Evolutionary conservation across 2,797 vertebrate species (phyloP).

Genomic region (Coranthus polyacanthus): DNA sequence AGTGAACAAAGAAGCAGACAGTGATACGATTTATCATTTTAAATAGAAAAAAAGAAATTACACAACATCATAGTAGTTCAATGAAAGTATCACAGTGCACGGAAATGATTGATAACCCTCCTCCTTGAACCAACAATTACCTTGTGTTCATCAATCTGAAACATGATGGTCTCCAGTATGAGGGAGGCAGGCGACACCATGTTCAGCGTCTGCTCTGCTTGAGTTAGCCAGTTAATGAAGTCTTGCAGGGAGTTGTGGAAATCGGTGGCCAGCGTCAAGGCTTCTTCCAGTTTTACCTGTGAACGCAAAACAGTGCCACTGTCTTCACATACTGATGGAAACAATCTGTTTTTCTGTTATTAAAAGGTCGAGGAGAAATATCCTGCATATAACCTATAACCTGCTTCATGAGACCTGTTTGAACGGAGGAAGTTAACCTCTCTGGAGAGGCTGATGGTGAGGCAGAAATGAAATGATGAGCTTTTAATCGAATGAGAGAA

Average conservation of each 20-base stretch:
- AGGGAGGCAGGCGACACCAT: constrained; percentile 94
- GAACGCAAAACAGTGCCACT: constrained; percentile 42
- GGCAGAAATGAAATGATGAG: constrained; percentile 66
- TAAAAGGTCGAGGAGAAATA: background rate
- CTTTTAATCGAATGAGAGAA: constrained; percentile 75
- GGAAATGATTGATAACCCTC: too few relatives aligned
- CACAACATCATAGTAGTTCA: background rate
- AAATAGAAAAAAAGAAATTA: background rate
- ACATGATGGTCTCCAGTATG: constrained; percentile 96
- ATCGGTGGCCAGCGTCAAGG: constrained; percentile 91
- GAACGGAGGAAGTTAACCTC: constrained; percentile 66
- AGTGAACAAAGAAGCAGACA: too few relatives aligned
- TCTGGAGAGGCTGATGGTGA: constrained; percentile 56
- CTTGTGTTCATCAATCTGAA: constrained; percentile 99
- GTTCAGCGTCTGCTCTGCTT: constrained; percentile 96
- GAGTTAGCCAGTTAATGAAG: constrained; percentile 99
- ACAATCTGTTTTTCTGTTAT: background rate
- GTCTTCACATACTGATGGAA: background rate
- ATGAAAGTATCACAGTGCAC: too few relatives aligned
- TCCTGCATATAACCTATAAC: background rate
- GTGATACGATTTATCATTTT: too few relatives aligned
- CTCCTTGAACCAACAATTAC: constrained; percentile 71
- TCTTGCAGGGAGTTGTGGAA: constrained; percentile 99
- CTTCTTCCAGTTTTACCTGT: constrained; percentile 96
- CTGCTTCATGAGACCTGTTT: constrained; percentile 11